Conservation (phyloP, 1,140 invertebrate genomes). For the Caerostris extrusa region DNA sequence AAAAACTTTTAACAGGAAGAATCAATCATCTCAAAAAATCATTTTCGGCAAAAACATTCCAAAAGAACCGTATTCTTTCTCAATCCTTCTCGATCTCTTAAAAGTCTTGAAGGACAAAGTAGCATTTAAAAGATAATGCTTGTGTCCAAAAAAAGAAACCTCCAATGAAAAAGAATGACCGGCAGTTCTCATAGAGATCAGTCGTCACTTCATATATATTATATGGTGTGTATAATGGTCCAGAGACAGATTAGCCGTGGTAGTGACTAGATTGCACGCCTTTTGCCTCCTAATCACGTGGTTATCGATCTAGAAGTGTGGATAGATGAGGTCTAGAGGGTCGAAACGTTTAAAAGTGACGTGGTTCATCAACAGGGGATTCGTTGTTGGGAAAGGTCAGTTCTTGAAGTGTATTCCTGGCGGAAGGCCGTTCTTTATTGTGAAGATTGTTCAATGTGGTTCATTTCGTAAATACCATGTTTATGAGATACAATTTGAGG, state of each 20-base stretch:
- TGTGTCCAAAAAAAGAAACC: not conserved
- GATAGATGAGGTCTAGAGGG: slow-evolving; percentile 50
- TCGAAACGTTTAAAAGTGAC: slow-evolving; percentile 65
- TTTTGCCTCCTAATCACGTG: slow-evolving; percentile 40
- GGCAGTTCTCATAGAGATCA: slow-evolving; percentile 30
- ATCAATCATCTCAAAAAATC: not conserved
- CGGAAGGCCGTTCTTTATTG: slow-evolving; percentile 29
- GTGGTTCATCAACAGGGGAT: slow-evolving; percentile 43
- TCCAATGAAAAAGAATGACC: not conserved
- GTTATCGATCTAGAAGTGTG: slow-evolving; percentile 43
- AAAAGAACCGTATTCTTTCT: not conserved
- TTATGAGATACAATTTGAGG: slow-evolving; percentile 53
- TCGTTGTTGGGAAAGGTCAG: slow-evolving; percentile 45
- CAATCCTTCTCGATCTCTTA: not conserved
- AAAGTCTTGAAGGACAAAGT: slow-evolving; percentile 21
- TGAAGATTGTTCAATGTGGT: not conserved
- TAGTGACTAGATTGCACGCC: slow-evolving; percentile 23
- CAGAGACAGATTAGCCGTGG: slow-evolving; percentile 11
- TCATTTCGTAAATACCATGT: slow-evolving; percentile 55
- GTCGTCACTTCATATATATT: slow-evolving; percentile 32
- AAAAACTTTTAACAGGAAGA: too few relatives aligned
- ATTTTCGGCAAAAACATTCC: not conserved
- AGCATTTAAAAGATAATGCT: not conserved
- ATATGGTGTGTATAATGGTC: slow-evolving; percentile 37
- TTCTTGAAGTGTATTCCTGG: not conserved